phyloP scores from a whole-genome alignment of 2,797 vertebrate species.

The Lateolabrax maculatus region DNA sequence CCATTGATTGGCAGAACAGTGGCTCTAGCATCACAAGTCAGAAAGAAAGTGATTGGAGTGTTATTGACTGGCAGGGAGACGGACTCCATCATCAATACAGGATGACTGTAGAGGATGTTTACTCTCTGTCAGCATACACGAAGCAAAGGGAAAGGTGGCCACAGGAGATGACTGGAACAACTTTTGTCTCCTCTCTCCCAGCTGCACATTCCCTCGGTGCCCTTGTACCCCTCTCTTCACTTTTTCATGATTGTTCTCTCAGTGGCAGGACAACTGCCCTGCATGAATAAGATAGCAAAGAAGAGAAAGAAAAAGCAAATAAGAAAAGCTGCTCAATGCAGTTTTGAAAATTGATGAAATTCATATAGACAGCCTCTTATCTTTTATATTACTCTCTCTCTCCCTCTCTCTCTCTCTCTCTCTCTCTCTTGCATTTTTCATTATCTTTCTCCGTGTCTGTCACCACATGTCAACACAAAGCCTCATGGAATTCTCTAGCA shows the following conservation, averaged over 20 bases:
- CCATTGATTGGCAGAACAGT: conserved; percentile 6
- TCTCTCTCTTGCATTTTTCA: neutral
- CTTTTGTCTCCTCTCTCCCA: neutral
- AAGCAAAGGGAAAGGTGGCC: conserved; percentile 20
- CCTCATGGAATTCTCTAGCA: neutral
- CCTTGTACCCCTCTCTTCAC: neutral
- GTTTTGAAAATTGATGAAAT: conserved; percentile 1
- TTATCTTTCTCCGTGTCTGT: neutral
- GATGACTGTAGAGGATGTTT: neutral
- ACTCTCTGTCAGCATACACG: neutral
- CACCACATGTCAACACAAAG: neutral
- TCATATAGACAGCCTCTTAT: neutral
- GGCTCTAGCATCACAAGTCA: neutral
- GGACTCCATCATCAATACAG: neutral
- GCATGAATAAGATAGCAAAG: neutral
- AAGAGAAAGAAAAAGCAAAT: neutral
- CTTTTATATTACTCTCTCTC: neutral
- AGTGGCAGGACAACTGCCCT: conserved; percentile 6
- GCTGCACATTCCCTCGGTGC: neutral
- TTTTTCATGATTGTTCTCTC: conserved; percentile 15
- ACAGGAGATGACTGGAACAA: neutral
- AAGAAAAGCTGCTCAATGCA: neutral
- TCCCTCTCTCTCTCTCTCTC: too few species aligned
- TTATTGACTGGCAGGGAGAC: conserved; percentile 8
- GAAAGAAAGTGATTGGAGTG: neutral